Percentiles rank a stretch among this genome's conserved stretches.
Evolutionary conservation across 2,113 vertebrate genomes (phyloP).

Genomic region (Nycticebus coucang): DNA sequence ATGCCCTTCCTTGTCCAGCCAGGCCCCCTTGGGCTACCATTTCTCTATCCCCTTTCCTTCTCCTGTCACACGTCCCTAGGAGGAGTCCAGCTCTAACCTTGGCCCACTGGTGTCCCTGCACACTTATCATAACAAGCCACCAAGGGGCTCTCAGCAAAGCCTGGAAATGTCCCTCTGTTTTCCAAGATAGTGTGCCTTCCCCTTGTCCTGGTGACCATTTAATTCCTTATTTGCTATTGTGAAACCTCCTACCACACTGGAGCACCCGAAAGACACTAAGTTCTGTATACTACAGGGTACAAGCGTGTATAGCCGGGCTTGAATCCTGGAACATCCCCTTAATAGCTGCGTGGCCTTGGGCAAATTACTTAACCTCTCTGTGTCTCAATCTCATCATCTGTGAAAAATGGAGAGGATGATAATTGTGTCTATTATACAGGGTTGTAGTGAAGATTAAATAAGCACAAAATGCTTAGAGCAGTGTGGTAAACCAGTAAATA

Average conservation of each 20-base stretch:
- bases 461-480: neutral
- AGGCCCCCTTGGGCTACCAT: fast-evolving
- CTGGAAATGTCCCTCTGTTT: neutral
- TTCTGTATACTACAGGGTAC: too few relatives aligned
- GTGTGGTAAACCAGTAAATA: neutral
- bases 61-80: neutral
- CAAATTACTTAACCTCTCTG: neutral
- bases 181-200: neutral
- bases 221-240: neutral
- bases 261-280: neutral
- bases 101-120: fast-evolving
- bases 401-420: neutral
- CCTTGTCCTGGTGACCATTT: neutral
- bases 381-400: neutral
- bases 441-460: neutral
- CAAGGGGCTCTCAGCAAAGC: fast-evolving
- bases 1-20: too few relatives aligned
- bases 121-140: neutral
- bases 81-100: neutral
- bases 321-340: neutral
- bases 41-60: neutral
- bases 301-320: neutral
- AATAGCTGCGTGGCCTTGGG: neutral
- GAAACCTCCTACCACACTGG: too few relatives aligned
- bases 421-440: neutral